Evolutionary conservation across 2,888 invertebrate genomes (phyloP).

Genomic region (Leucania comma): DNA sequence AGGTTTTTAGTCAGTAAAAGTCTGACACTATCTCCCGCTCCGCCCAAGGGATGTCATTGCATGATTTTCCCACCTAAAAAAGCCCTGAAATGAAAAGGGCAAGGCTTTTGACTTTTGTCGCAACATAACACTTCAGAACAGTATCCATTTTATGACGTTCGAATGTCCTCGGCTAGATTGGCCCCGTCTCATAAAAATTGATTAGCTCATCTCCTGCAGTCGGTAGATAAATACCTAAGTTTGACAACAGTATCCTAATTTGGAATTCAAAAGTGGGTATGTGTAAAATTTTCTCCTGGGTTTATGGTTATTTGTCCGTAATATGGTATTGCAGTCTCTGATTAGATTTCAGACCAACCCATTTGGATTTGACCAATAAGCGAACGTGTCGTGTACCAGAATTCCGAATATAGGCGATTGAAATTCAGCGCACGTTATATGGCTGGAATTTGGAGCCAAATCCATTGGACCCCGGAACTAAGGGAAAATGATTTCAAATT

Average conservation of each 20-base stretch:
- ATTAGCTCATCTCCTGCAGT: not conserved
- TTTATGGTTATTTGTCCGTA: constrained; percentile 21
- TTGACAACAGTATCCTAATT: not conserved
- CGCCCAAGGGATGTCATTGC: no score
- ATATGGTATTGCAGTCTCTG: constrained; percentile 31
- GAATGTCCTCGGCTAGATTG: not conserved
- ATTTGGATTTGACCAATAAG: constrained; percentile 35
- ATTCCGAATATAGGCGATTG: constrained; percentile 37
- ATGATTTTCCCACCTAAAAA: no score
- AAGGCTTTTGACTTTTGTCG: no score
- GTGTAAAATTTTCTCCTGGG: constrained; percentile 10
- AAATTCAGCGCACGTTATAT: constrained; percentile 46
- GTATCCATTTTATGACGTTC: not conserved
- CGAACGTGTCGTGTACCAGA: constrained; percentile 21
- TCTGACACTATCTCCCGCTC: no score
- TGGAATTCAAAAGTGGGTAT: not conserved
- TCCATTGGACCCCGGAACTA: constrained; percentile 11
- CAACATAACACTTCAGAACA: no score
- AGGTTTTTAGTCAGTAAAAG: no score
- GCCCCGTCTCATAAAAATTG: not conserved
- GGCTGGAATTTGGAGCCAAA: constrained; percentile 22
- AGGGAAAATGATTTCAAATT: constrained; percentile 38
- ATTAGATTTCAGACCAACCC: constrained; percentile 34
- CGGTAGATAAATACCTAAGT: no score
- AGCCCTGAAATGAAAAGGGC: no score